These are phyloP conservation scores for Bathynomus jamesi DNA, from an alignment of 1,140 invertebrate species.

Conservation along the genomic window DNA sequence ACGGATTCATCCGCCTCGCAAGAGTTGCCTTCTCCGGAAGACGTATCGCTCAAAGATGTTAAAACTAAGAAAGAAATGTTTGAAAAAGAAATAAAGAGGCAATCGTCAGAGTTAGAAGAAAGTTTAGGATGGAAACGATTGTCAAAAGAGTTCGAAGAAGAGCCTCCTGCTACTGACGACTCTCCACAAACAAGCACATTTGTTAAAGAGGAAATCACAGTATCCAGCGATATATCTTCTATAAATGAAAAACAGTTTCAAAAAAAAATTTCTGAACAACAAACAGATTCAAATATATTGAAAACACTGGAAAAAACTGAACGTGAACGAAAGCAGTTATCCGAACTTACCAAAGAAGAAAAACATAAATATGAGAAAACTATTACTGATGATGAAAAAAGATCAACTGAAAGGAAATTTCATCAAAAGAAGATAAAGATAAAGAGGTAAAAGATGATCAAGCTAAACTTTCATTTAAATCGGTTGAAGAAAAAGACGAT, in stretches of 20 bases:
- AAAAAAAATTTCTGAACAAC: conserved; percentile 12
- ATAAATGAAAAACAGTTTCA: conserved; percentile 11
- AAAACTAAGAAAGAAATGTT: conserved; percentile 33
- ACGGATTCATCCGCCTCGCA: neutral
- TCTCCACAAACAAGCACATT: conserved; percentile 5
- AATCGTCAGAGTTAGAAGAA: conserved; percentile 30
- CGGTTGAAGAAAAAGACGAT: conserved; percentile 15
- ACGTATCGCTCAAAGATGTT: conserved; percentile 34
- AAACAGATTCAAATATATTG: conserved; percentile 1
- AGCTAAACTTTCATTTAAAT: neutral
- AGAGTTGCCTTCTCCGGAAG: conserved; percentile 33
- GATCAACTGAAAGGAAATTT: neutral
- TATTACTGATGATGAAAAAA: neutral
- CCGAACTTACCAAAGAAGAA: conserved; percentile 17
- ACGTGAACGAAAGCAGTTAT: conserved; percentile 15
- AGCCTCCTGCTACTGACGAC: conserved; percentile 13
- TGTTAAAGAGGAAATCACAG: conserved; percentile 5
- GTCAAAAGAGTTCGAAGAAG: conserved; percentile 28
- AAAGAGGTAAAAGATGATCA: conserved; percentile 18
- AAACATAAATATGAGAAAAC: conserved; percentile 17
- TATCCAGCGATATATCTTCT: conserved; percentile 12
- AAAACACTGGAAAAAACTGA: conserved; percentile 2
- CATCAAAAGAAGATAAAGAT: conserved; percentile 6
- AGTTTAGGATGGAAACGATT: conserved; percentile 26
- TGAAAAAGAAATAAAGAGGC: conserved; percentile 37